phyloP scores from a whole-genome alignment of 2,113 vertebrate genomes.

The Brienomyrus brachyistius region DNA sequence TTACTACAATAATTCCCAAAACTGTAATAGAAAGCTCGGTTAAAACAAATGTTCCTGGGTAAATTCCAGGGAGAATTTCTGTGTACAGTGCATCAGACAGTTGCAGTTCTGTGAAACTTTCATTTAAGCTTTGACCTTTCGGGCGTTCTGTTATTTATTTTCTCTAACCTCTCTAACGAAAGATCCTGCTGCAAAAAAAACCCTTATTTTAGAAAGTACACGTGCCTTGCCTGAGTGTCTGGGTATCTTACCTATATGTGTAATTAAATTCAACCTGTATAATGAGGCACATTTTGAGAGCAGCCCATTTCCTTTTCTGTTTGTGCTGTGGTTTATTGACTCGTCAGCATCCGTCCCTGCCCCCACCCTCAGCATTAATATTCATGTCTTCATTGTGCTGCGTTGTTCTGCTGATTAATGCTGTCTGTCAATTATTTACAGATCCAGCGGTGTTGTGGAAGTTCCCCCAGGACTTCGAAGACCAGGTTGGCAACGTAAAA shows the following conservation, averaged over 20 bases:
- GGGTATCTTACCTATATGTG: neutral
- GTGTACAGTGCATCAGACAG: neutral
- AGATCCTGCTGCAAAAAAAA: neutral
- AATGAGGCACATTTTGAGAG: constrained; percentile 7
- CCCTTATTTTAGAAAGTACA: neutral
- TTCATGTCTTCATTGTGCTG: constrained; percentile 71
- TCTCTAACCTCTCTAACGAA: neutral
- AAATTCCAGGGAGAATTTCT: neutral
- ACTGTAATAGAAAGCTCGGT: neutral
- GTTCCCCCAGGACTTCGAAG: constrained; percentile 97
- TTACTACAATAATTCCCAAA: neutral
- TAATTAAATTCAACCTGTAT: neutral
- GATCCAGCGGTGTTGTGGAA: constrained; percentile 98
- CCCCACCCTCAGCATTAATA: constrained; percentile 73
- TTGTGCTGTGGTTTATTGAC: constrained; percentile 51
- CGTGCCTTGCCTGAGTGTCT: neutral
- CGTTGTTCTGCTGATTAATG: constrained; percentile 85
- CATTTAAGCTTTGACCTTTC: neutral
- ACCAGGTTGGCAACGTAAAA: constrained; percentile 91
- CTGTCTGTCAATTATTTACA: constrained; percentile 96
- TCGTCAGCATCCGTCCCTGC: constrained; percentile 64
- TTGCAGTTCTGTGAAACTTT: neutral
- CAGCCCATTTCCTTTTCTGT: constrained; percentile 30
- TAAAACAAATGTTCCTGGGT: neutral
- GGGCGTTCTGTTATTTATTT: neutral